phyloP scores from a whole-genome alignment of 2,797 vertebrate genomes.

The Spheniscus humboldti region DNA sequence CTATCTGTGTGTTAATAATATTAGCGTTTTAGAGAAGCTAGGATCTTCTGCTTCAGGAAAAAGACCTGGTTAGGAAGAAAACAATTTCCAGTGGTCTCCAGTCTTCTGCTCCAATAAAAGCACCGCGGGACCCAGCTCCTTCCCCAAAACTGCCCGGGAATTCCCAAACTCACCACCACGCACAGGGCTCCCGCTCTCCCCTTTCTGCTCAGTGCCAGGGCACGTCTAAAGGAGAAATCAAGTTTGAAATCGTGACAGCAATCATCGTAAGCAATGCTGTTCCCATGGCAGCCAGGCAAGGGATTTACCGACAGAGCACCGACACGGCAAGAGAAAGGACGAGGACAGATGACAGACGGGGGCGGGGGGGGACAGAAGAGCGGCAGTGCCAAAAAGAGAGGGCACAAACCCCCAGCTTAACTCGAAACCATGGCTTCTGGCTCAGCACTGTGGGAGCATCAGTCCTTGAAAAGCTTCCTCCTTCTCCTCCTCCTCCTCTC shows the following conservation, averaged over 20 bases:
- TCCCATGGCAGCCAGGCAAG: not conserved
- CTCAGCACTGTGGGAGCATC: not conserved
- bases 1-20: not conserved
- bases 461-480: not conserved
- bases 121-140: not conserved
- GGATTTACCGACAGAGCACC: not conserved
- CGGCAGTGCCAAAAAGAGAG: not conserved
- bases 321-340: not conserved
- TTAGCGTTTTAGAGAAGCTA: not conserved
- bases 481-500: not conserved
- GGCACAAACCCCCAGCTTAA: not conserved
- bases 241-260: not conserved
- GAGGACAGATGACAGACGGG: not conserved
- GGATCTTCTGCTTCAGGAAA: not conserved
- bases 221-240: not conserved
- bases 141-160: not conserved
- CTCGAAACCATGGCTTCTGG: not conserved
- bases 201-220: not conserved
- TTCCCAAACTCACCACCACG: not conserved
- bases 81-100: not conserved
- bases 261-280: not conserved
- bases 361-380: not conserved
- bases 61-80: not conserved
- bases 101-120: not conserved
- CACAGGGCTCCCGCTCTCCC: not conserved